Conservation (phyloP, 2,113 vertebrate species). For the Naja naja region DNA sequence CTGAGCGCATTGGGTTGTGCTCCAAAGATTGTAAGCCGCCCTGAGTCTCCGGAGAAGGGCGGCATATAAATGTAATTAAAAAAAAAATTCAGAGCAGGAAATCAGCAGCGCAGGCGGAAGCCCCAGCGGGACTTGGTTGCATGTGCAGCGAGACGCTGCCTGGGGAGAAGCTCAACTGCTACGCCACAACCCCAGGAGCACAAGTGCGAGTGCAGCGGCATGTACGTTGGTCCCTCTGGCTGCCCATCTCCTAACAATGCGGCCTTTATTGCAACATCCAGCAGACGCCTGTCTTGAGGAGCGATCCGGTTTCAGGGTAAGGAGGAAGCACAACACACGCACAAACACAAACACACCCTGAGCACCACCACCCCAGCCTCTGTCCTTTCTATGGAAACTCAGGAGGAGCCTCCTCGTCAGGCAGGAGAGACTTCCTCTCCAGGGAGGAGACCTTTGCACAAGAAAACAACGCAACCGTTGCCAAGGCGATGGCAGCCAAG, state of each 20-base stretch:
- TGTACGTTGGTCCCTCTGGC: neutral
- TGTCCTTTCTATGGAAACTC: constrained; percentile 18
- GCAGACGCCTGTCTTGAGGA: neutral
- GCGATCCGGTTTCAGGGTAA: neutral
- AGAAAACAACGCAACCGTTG: constrained; percentile 36
- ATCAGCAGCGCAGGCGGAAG: neutral
- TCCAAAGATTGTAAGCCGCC: no score
- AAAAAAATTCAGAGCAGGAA: neutral
- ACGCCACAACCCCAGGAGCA: neutral
- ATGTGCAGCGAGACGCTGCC: neutral
- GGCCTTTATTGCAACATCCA: neutral
- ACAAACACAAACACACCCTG: neutral
- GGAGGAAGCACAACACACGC: constrained; percentile 1
- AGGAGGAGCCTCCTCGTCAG: neutral
- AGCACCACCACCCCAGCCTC: neutral
- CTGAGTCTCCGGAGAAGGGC: no score
- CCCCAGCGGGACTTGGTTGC: neutral
- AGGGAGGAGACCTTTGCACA: constrained; percentile 1
- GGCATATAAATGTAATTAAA: no score
- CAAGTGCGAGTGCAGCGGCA: neutral
- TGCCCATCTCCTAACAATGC: neutral
- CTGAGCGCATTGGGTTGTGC: no score
- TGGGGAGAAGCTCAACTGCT: neutral
- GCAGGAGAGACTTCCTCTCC: neutral
- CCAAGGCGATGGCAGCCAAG: constrained; percentile 24